phyloP scores from a whole-genome alignment of 1,140 invertebrate genomes.

The Polypedilum pembai region DNA sequence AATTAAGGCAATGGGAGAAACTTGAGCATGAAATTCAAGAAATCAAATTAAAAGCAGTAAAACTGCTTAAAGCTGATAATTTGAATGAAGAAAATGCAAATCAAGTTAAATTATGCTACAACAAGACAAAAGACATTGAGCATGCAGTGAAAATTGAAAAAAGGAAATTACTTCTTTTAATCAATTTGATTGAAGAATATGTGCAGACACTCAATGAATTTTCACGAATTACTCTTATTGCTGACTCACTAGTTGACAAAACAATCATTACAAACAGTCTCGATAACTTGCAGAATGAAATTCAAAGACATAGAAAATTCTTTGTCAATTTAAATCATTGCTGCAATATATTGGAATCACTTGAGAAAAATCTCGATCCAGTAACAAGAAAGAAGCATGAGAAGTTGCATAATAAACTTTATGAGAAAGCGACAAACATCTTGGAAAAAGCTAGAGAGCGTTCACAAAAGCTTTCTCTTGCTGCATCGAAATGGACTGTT shows the following conservation, averaged over 20 bases:
- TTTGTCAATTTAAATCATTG: slow-evolving; percentile 82
- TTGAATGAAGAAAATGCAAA: background rate
- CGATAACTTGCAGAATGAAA: slow-evolving; percentile 73
- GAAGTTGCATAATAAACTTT: slow-evolving; percentile 64
- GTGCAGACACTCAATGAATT: slow-evolving; percentile 79
- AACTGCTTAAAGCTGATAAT: background rate
- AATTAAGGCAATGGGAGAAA: background rate
- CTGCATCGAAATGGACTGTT: slow-evolving; percentile 72
- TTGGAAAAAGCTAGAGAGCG: slow-evolving; percentile 69
- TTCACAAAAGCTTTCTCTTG: slow-evolving; percentile 71
- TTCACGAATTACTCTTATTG: slow-evolving; percentile 71
- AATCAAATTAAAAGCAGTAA: background rate
- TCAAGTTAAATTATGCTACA: background rate
- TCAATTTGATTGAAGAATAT: slow-evolving; percentile 72
- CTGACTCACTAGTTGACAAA: slow-evolving; percentile 65
- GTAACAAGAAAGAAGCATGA: slow-evolving; percentile 67
- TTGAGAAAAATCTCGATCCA: slow-evolving; percentile 72
- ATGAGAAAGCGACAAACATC: slow-evolving; percentile 61
- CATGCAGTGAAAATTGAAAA: slow-evolving; percentile 59
- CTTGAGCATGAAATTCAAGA: background rate
- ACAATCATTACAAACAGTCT: slow-evolving; percentile 64
- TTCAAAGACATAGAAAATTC: slow-evolving; percentile 81
- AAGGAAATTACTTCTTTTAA: slow-evolving; percentile 62
- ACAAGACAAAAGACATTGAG: slow-evolving; percentile 51
- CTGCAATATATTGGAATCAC: slow-evolving; percentile 69